These are phyloP conservation scores for Dasypogon diadema DNA, from an alignment of 2,888 invertebrate species.

Conservation along the genomic window DNA sequence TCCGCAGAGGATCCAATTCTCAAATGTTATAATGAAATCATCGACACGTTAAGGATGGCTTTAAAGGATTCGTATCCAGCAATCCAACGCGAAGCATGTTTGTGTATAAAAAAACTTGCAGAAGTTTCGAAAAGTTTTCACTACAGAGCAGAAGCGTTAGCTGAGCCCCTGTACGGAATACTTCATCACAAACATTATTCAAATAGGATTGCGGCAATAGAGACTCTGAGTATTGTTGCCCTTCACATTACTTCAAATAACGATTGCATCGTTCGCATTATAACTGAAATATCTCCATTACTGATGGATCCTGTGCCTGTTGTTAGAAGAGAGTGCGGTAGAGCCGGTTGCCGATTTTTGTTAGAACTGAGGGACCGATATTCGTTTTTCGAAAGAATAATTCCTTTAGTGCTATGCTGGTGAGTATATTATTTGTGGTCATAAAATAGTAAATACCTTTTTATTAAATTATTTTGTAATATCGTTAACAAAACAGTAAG, in stretches of 20 bases:
- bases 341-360: slow-evolving; percentile 84
- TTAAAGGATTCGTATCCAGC: slow-evolving; percentile 83
- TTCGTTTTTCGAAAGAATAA: slow-evolving; percentile 87
- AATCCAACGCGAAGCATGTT: slow-evolving; percentile 83
- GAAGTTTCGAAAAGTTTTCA: slow-evolving; percentile 79
- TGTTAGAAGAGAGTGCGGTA: slow-evolving; percentile 82
- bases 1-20: slow-evolving; percentile 60
- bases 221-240: slow-evolving; percentile 75
- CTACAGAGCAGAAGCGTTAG: slow-evolving; percentile 78
- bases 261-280: slow-evolving; percentile 78
- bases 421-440: slow-evolving; percentile 67
- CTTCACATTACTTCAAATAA: slow-evolving; percentile 75
- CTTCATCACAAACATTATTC: slow-evolving; percentile 86
- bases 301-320: slow-evolving; percentile 86
- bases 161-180: slow-evolving; percentile 79
- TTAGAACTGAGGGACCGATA: slow-evolving; percentile 85
- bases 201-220: slow-evolving; percentile 80
- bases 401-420: slow-evolving; percentile 88
- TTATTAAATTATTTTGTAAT: too few species aligned
- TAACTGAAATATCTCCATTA: slow-evolving; percentile 86
- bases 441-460: too few species aligned
- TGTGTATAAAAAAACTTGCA: slow-evolving; percentile 77
- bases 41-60: slow-evolving; percentile 79
- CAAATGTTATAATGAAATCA: slow-evolving; percentile 72
- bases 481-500: too few species aligned